Percentiles rank a stretch among this genome's conserved stretches.
These are phyloP conservation scores for Axea sp. DNA, from an alignment of 2,888 invertebrate species.

Conservation along the genomic window DNA sequence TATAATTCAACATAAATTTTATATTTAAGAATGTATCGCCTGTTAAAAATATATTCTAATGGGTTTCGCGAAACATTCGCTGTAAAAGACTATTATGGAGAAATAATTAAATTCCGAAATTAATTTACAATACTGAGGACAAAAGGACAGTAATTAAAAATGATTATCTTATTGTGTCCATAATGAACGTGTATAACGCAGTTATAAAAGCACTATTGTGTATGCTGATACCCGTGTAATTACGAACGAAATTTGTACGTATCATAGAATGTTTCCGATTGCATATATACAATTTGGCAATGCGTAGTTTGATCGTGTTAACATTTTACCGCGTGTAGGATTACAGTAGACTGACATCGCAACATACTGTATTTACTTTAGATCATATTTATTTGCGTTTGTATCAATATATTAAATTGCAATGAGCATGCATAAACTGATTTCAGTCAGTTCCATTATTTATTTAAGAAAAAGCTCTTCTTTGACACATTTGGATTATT, in stretches of 20 bases:
- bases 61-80: no score
- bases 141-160: neutral
- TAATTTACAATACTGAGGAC: neutral
- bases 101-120: neutral
- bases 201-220: neutral
- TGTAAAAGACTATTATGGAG: neutral
- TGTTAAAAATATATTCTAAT: no score
- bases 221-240: conserved; percentile 19
- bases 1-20: no score
- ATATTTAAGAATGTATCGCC: no score
- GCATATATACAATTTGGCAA: conserved; percentile 25
- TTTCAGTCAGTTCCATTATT: no score
- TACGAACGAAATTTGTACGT: conserved; percentile 1
- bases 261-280: conserved; percentile 8
- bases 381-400: conserved; percentile 6
- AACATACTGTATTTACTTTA: conserved; percentile 18
- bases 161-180: neutral
- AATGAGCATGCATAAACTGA: no score
- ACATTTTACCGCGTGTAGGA: conserved; percentile 33
- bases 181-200: neutral
- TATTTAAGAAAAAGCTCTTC: no score
- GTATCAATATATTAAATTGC: no score
- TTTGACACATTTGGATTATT: no score
- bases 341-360: conserved; percentile 10
- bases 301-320: conserved; percentile 25